Evolutionary conservation across 2,888 invertebrate genomes (phyloP), one percentile per base, ranked within the genome.

Genomic region (Hypena proboscidalis): DNA sequence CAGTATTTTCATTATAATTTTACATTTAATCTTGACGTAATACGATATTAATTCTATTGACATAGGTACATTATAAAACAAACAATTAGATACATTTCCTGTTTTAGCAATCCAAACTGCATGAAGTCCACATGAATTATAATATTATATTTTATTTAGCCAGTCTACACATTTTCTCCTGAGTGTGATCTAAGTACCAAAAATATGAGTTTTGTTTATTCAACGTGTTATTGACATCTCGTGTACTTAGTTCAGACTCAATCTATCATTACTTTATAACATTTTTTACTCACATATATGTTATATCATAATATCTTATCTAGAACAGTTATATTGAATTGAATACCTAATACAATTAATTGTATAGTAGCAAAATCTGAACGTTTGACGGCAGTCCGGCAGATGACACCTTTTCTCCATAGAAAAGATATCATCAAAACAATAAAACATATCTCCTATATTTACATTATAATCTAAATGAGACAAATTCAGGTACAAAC

Each of bases 401-500:
- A 33, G 52, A 72, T 61, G 51, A 58, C 59, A 27, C 44, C 65
- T 67, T 72, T 65, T 54, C 59, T 61, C 51, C 33, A 53, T 60
- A 65, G 58, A 63, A 70, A 74, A 81, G 76, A 65, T 67, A 67
- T 76, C 64, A 70, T 70, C 64, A 45, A 63, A 74, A 74, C 65
- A 74, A 69, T 70, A 70, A 63, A 67, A 62, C 45, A 58, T 67
- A 70, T 57, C 17, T 54, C 64, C 77, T 83, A 79, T 84, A 88
- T 85, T 77, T 87, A 84, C 85, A 89, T 76, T 74, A 81, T 64
- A 35, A 70, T 70, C 76, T 81, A 84, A 68, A 74, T 75, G 70
- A 86, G 54, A 56, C 64, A 87, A 83, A 87, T 80, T 86, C 70
- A 74, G 68, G 85, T 90, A 88, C 94, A 91, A 93, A 97, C 98